Base-by-base conservation (phyloP, 1,140 invertebrate genomes). In the Dinothrombium tinctorium region DNA sequence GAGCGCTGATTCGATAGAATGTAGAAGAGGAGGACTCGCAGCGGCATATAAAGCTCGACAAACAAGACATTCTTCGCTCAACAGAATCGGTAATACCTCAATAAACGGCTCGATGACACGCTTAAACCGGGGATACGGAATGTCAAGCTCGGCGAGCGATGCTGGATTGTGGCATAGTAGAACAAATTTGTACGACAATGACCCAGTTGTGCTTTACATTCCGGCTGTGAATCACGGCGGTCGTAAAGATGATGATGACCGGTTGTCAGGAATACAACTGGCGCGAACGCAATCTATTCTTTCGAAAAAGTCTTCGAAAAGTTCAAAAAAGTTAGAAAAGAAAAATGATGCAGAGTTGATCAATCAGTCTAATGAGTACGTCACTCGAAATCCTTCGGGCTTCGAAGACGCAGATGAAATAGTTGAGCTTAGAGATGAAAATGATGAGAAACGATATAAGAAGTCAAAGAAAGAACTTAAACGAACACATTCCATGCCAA, bases 151-250 rank as follows among this genome's bases (percentile, higher is more conserved):
- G 8, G 20, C 11, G 22, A 32, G 29, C 17, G 29, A 32, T 4
- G 29, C 29, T 32, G 29, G 29, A 32, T 4, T 35, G 8, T 15
- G 20, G 8, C 22, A 11, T 6, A 8, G 22, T 19, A 15, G 24
- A 38, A 38, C 17, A 19, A 7, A 24, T 7, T 21, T 38, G 9
- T 12, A 25, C 8, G 23, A 40, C 7, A 40, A 39, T n/a, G 45
- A 46, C 20, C 45, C 45, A 14, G 36, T 46, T 26, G 41, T 43
- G 1, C 37, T 46, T 24, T 46, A 43, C 19, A 43, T 46, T 24
- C 45, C 45, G 24, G 28, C 41, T 4, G 36, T 46, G 11, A 43
- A 21, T 31, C 24, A 43, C 14, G 15, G 15, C 17, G 7, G 22
- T 24, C 19, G 24, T 24, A 33, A 17, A 19, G 17, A 15, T 4